Conservation (phyloP, 30 jellyfish, hydroid and myxozoan species). For the Haliclystus octoradiatus region DNA sequence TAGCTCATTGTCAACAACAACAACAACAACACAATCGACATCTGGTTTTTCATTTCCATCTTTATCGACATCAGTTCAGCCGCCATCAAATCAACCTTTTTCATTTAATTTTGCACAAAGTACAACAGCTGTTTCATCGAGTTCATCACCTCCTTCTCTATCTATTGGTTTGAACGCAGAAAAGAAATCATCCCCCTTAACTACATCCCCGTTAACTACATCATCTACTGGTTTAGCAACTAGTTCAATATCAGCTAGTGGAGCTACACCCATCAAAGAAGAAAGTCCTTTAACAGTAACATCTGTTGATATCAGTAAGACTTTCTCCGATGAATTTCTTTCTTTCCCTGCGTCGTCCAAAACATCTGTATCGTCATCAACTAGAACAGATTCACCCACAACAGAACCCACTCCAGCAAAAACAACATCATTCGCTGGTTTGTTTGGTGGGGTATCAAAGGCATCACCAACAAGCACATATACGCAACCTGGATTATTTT, state of each 20-base stretch:
- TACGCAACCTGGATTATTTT: neutral
- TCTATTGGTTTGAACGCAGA: too few relatives aligned
- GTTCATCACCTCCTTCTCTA: too few relatives aligned
- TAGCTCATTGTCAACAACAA: too few relatives aligned
- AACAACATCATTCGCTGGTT: neutral
- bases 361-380: conserved; percentile 8
- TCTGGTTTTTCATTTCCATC: too few relatives aligned
- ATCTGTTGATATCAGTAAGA: neutral
- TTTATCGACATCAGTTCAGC: too few relatives aligned
- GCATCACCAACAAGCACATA: conserved; percentile 15
- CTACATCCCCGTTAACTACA: conserved; percentile 49
- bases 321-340: conserved; percentile 25
- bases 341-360: conserved; percentile 12
- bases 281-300: conserved; percentile 26
- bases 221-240: conserved; percentile 4
- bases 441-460: conserved; percentile 20
- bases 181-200: neutral
- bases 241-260: neutral
- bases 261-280: conserved; percentile 18
- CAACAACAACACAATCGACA: too few relatives aligned
- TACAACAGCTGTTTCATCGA: too few relatives aligned
- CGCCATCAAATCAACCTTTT: too few relatives aligned
- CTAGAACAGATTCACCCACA: conserved; percentile 1
- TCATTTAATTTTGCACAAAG: too few relatives aligned
- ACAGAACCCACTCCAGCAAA: neutral